A percentile compares a stretch with the other conserved stretches of the same genome.
These are phyloP conservation scores for Acanthochromis polyacanthus DNA, from an alignment of 2,113 vertebrate genomes.

Conservation along the genomic window DNA sequence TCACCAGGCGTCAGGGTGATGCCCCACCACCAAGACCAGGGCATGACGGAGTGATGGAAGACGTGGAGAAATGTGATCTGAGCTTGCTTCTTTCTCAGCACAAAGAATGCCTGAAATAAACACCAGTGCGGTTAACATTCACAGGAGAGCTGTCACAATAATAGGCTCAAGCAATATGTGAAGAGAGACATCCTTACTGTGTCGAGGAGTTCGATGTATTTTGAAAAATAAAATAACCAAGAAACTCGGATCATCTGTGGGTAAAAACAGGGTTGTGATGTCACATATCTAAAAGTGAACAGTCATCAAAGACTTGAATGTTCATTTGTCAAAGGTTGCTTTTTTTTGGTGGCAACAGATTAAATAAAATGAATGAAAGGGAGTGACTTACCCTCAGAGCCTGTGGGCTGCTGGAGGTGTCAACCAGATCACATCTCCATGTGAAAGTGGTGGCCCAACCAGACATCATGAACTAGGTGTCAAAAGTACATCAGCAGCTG, in stretches of 20 bases:
- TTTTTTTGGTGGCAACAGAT: background rate
- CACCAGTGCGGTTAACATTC: background rate
- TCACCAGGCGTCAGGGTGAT: slow-evolving; percentile 92
- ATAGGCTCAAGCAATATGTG: background rate
- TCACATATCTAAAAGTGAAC: background rate
- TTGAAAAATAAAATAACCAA: slow-evolving; percentile 96
- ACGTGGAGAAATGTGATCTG: slow-evolving; percentile 98
- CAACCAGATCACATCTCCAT: slow-evolving; percentile 94
- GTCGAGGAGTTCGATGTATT: slow-evolving; percentile 94
- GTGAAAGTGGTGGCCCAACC: slow-evolving; percentile 95
- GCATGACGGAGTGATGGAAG: slow-evolving; percentile 97
- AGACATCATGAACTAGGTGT: slow-evolving; percentile 91
- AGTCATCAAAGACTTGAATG: background rate
- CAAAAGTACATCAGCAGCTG: slow-evolving; percentile 2
- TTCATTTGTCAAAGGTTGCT: background rate
- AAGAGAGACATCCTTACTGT: slow-evolving; percentile 87
- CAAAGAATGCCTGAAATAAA: slow-evolving; percentile 91
- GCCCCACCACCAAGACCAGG: slow-evolving; percentile 99
- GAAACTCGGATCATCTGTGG: slow-evolving; percentile 91
- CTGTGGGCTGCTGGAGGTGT: slow-evolving; percentile 87
- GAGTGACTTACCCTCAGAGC: slow-evolving; percentile 89
- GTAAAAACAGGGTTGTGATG: background rate
- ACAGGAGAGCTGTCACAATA: background rate
- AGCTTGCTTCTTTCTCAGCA: slow-evolving; percentile 95
- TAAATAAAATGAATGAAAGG: background rate